These are phyloP conservation scores for Microcebus griseorufus DNA, from an alignment of 2,113 vertebrate species.

Conservation along the genomic window DNA sequence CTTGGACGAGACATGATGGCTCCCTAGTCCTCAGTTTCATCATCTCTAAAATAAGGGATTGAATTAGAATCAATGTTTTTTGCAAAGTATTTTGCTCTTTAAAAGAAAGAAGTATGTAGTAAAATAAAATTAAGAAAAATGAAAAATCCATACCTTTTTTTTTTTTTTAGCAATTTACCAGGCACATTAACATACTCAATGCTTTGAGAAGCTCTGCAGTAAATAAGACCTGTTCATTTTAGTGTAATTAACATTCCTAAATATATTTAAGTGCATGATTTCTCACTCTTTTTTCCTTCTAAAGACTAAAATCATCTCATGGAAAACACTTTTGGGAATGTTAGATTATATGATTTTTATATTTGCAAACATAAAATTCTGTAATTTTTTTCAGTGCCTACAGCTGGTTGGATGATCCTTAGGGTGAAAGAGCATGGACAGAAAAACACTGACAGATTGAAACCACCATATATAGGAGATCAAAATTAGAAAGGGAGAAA, in stretches of 20 bases:
- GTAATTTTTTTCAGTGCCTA: not conserved
- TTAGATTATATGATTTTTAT: not conserved
- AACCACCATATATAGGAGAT: not conserved
- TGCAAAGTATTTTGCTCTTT: not conserved
- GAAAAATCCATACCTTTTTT: not conserved
- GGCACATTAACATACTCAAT: not conserved
- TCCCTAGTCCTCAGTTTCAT: not conserved
- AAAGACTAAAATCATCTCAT: not conserved
- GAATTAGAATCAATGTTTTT: not conserved
- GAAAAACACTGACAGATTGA: not conserved
- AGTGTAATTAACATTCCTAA: slow-evolving; percentile 5
- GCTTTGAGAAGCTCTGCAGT: not conserved
- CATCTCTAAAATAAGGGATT: not conserved
- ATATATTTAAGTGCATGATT: not conserved
- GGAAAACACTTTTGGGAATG: not conserved
- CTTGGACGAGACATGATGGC: not conserved
- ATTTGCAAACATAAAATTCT: not conserved
- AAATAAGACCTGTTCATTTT: not conserved
- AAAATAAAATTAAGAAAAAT: not conserved
- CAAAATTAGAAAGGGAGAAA: not conserved
- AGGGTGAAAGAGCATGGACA: not conserved
- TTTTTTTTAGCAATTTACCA: not conserved
- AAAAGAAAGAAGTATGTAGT: not conserved
- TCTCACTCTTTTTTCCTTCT: not conserved
- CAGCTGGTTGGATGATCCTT: not conserved